A percentile compares a stretch with the other conserved stretches of the same genome.
Conservation (phyloP, 2,113 vertebrate genomes). For the Scomber japonicus region DNA sequence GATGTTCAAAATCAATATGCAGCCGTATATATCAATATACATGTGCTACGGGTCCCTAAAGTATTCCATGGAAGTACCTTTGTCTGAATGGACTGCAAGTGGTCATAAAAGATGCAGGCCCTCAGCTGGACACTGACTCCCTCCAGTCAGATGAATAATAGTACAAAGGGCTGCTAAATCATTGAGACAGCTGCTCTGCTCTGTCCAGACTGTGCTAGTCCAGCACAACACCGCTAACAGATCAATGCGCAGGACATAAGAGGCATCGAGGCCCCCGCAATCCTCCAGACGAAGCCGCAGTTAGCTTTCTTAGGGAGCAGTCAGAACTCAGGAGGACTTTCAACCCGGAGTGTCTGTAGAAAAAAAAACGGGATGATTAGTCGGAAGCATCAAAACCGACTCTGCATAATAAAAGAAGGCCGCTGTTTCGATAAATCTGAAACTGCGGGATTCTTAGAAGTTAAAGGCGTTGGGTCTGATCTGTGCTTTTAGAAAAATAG, state of each 20-base stretch:
- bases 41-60: slow-evolving; percentile 64
- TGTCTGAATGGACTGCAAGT: slow-evolving; percentile 81
- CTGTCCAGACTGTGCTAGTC: slow-evolving; percentile 67
- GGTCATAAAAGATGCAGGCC: slow-evolving; percentile 84
- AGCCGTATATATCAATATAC: slow-evolving; percentile 66
- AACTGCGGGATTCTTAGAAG: slow-evolving; percentile 34
- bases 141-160: slow-evolving; percentile 84
- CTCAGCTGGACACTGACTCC: slow-evolving; percentile 78
- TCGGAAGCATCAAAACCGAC: slow-evolving; percentile 38
- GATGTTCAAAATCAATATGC: slow-evolving; percentile 72
- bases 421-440: slow-evolving; percentile 21
- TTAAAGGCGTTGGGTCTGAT: slow-evolving; percentile 5
- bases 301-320: slow-evolving; percentile 41
- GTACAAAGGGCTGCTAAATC: slow-evolving; percentile 85
- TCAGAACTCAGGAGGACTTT: slow-evolving; percentile 52
- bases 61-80: slow-evolving; percentile 76
- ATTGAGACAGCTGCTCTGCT: slow-evolving; percentile 79
- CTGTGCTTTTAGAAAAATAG: slow-evolving; percentile 32
- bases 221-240: slow-evolving; percentile 67
- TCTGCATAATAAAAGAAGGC: slow-evolving; percentile 21
- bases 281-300: slow-evolving; percentile 42
- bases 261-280: slow-evolving; percentile 37
- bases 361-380: slow-evolving; percentile 39
- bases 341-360: slow-evolving; percentile 22
- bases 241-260: slow-evolving; percentile 73